Evolutionary conservation across 2,113 vertebrate species (phyloP).

Genomic region (Charina bottae): DNA sequence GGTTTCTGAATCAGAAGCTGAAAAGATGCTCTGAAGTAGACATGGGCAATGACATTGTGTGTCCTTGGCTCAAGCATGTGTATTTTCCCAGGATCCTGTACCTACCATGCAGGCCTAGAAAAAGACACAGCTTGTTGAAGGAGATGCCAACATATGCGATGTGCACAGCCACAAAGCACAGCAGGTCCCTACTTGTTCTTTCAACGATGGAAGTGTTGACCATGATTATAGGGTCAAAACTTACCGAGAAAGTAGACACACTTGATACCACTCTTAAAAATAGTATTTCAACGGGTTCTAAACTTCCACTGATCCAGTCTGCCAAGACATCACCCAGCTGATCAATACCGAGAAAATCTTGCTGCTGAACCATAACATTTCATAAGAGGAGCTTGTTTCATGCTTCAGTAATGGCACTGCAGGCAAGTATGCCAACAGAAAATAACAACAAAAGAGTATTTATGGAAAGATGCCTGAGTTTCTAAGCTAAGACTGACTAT

Average conservation of each 20-base stretch:
- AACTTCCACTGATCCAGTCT: not conserved
- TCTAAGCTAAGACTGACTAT: not conserved
- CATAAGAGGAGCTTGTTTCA: not conserved
- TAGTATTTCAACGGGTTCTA: not conserved
- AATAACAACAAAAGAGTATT: not conserved
- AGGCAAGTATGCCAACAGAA: not conserved
- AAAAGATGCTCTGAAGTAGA: not conserved
- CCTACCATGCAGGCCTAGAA: not conserved
- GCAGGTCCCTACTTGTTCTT: not conserved
- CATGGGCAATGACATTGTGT: not conserved
- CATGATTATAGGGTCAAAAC: not conserved
- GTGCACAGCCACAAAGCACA: not conserved
- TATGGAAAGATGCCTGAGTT: not conserved
- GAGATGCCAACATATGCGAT: not conserved
- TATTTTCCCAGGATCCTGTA: not conserved
- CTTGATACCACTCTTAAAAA: not conserved
- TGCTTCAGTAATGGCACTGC: not conserved
- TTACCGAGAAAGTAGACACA: too few species aligned
- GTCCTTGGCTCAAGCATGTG: not conserved
- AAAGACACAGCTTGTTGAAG: not conserved
- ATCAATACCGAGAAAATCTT: not conserved
- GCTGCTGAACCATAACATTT: not conserved
- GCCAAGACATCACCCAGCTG: not conserved
- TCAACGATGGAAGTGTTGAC: not conserved
- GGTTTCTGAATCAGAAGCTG: not conserved